Evolutionary conservation across 1,140 invertebrate species (phyloP).

Genomic region (Zaprionus ornatus): DNA sequence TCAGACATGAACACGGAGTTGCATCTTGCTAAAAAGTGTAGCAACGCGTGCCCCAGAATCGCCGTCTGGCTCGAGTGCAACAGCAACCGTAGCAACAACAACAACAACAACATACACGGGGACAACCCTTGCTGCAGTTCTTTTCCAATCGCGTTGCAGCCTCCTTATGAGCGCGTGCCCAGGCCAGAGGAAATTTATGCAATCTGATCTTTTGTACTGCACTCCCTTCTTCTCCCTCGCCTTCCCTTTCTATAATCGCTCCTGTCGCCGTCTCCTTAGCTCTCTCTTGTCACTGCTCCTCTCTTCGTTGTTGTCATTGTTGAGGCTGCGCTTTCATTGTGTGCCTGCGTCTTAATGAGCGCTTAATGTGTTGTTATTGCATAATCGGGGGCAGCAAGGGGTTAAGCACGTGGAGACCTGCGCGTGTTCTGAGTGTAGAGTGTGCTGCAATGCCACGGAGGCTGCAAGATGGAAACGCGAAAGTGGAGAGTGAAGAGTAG

Average conservation of each 20-base stretch:
- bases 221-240: background rate
- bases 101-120: background rate
- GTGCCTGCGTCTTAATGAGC: constrained; percentile 62
- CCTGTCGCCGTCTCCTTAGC: background rate
- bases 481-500: background rate
- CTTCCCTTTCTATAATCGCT: background rate
- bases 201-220: constrained; percentile 33
- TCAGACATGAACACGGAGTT: background rate
- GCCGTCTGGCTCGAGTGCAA: background rate
- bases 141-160: constrained; percentile 8
- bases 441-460: background rate
- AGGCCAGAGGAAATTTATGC: constrained; percentile 29
- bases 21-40: constrained; percentile 29
- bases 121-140: constrained; percentile 29
- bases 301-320: background rate
- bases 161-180: constrained; percentile 20
- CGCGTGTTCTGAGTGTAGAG: background rate
- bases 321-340: constrained; percentile 12
- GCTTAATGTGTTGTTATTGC: constrained; percentile 74
- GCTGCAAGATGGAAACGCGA: background rate
- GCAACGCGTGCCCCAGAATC: constrained; percentile 20
- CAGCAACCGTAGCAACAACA: background rate
- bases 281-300: background rate
- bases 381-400: constrained; percentile 44
- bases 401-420: constrained; percentile 20